Conservation (phyloP, 2,888 invertebrate species). For the Tetheella fluctuosa region DNA sequence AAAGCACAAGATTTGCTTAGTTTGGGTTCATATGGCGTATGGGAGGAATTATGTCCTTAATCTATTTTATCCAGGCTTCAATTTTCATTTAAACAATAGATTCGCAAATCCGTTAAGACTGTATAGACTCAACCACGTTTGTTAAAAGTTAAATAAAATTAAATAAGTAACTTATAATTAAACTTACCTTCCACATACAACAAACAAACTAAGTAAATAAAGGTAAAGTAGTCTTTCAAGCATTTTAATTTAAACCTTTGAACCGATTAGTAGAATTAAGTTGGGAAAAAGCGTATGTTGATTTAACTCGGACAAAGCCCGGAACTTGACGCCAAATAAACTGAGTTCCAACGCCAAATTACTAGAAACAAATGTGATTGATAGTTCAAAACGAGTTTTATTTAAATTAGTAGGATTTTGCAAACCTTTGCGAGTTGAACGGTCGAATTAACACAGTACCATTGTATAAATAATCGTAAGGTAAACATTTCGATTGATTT, state of each 20-base stretch:
- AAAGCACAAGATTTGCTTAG: too few species aligned
- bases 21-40: too few species aligned
- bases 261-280: conserved; percentile 30
- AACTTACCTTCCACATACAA: not conserved
- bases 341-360: conserved; percentile 33
- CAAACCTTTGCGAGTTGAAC: not conserved
- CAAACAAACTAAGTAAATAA: not conserved
- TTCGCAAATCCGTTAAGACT: too few species aligned
- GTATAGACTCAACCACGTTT: too few species aligned
- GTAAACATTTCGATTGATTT: not conserved
- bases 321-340: conserved; percentile 30
- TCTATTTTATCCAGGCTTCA: too few species aligned
- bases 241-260: conserved; percentile 14
- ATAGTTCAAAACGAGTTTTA: conserved; percentile 17
- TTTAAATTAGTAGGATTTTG: conserved; percentile 12
- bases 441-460: not conserved
- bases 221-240: conserved; percentile 2
- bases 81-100: too few species aligned
- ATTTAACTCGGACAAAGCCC: conserved; percentile 34
- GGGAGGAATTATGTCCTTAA: too few species aligned
- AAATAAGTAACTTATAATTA: not conserved
- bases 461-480: not conserved
- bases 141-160: not conserved
- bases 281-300: conserved; percentile 34
- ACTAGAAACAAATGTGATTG: conserved; percentile 35